These are phyloP conservation scores for Strix uralensis DNA, from an alignment of 2,113 vertebrate species.

Conservation along the genomic window DNA sequence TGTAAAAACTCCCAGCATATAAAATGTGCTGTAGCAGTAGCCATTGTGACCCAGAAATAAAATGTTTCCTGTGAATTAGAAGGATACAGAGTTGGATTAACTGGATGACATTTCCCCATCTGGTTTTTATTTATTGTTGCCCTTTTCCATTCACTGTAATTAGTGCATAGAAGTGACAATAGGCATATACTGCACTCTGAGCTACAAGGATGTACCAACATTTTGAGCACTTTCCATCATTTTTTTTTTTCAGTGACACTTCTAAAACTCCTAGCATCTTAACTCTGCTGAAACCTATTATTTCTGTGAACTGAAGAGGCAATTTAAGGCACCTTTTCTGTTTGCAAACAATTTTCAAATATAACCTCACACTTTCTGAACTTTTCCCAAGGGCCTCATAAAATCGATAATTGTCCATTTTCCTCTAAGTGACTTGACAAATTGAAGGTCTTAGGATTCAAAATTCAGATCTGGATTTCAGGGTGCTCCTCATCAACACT, in stretches of 20 bases:
- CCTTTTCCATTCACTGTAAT: slow-evolving; percentile 53
- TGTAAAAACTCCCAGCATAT: slow-evolving; percentile 48
- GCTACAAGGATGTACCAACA: slow-evolving; percentile 51
- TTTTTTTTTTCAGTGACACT: slow-evolving; percentile 53
- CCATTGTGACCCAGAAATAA: slow-evolving; percentile 41
- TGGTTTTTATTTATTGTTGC: slow-evolving; percentile 51
- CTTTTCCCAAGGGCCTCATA: slow-evolving; percentile 65
- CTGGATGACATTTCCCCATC: slow-evolving; percentile 50
- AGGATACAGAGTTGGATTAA: slow-evolving; percentile 36
- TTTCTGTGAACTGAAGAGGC: slow-evolving; percentile 70
- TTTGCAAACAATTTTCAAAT: slow-evolving; percentile 78
- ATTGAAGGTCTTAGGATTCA: slow-evolving; percentile 9
- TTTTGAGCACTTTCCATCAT: slow-evolving; percentile 65
- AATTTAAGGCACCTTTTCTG: slow-evolving; percentile 74
- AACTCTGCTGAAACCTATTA: slow-evolving; percentile 67
- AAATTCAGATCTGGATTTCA: slow-evolving; percentile 41
- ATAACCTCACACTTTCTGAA: slow-evolving; percentile 70
- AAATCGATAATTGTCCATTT: slow-evolving; percentile 69
- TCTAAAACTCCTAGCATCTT: slow-evolving; percentile 56
- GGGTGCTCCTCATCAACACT: background rate
- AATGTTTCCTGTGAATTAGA: slow-evolving; percentile 50
- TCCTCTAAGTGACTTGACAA: slow-evolving; percentile 49
- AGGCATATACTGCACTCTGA: slow-evolving; percentile 43
- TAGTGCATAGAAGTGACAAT: slow-evolving; percentile 43
- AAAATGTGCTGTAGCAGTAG: slow-evolving; percentile 8